Conservation (phyloP, 2,888 invertebrate genomes). For the Onchidella celtica region DNA sequence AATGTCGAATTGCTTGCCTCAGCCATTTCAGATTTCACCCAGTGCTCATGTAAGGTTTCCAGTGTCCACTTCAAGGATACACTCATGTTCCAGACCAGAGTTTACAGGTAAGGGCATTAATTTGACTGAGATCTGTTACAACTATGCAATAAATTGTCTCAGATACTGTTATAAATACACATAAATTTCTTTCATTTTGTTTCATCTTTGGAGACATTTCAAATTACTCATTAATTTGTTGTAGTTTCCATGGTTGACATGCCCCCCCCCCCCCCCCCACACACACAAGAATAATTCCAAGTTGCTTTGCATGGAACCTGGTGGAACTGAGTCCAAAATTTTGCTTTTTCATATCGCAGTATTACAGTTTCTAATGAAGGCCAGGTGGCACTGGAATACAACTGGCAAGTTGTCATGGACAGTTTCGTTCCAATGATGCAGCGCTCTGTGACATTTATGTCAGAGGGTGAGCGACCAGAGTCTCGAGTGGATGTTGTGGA, state of each 20-base stretch:
- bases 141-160: too few relatives aligned
- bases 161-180: too few relatives aligned
- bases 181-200: too few relatives aligned
- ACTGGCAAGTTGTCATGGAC: constrained; percentile 79
- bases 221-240: too few relatives aligned
- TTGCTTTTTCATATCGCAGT: too few relatives aligned
- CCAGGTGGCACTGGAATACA: constrained; percentile 75
- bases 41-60: constrained; percentile 76
- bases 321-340: too few relatives aligned
- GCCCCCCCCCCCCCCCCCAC: too few relatives aligned
- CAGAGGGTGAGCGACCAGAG: constrained; percentile 71
- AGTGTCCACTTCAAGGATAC: constrained; percentile 78
- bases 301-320: too few relatives aligned
- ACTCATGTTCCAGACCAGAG: constrained; percentile 79
- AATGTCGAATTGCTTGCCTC: constrained; percentile 76
- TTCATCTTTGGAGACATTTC: too few relatives aligned
- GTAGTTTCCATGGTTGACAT: too few relatives aligned
- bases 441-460: constrained; percentile 74
- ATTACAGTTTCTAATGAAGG: constrained; percentile 76
- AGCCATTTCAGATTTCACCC: constrained; percentile 76
- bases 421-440: constrained; percentile 70
- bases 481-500: constrained; percentile 70
- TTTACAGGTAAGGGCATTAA: constrained; percentile 78
- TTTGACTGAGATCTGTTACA: too few relatives aligned
- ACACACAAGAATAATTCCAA: too few relatives aligned